Base-by-base conservation (phyloP, 1,140 invertebrate genomes). In the Theocolax elegans region DNA sequence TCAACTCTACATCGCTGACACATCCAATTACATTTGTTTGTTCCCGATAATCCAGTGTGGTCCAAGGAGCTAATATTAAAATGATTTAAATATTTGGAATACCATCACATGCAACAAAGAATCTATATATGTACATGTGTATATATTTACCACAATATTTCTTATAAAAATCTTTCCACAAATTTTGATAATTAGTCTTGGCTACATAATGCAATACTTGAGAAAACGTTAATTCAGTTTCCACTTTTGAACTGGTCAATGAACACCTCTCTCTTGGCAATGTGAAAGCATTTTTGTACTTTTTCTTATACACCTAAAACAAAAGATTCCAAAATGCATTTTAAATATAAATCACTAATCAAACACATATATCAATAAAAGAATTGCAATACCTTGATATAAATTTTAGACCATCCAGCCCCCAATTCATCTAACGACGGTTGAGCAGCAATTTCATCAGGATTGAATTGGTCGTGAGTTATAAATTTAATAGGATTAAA, bases 141-240 rank as follows among this genome's bases (percentile, higher is more conserved):
- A 17, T 25, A 46, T 7, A 0, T 13, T 85, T 87, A 85, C 89
- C 86, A 68, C 86, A 89, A 85, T 93, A 93, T 86, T 92, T 93
- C 77, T 93, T 93, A 76, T 92, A 93, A 7, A 91, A 90, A 76
- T 93, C 90, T 80, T 94, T 94, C 94, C 93, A 95, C 60, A 94
- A 84, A 83, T 93, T 94, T 77, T 91, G 90, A 77, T 93, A 92
- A 86, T 95, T 95, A 35, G 89, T 92, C 79, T 93, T 89, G 0
- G 91, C 89, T 64, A 95, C 91, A 87, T 94, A 94, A 77, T 92
- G 91, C 15, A 95, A 85, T 42, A 94, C 86, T 83, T 94, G 92
- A 9, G 91, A 88, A 79, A 92, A 94, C 21, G 91, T 90, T 17
- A 95, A 84, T 13, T 92, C 89, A 15, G 87, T 76, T 66, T 91